phyloP scores from a whole-genome alignment of 2,888 invertebrate genomes.

The Drosophila yooni region DNA sequence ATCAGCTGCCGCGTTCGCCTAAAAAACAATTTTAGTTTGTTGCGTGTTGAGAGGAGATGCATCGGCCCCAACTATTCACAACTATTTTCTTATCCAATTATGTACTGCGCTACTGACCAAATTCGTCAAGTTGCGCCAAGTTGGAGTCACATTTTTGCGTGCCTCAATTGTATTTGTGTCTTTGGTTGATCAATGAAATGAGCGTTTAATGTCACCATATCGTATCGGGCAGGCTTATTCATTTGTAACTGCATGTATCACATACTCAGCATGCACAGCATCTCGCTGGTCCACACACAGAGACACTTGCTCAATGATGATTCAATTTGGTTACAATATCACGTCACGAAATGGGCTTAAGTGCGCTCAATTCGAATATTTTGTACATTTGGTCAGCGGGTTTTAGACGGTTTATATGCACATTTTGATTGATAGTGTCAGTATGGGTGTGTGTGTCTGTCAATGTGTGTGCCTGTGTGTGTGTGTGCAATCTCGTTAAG shows the following conservation, averaged over 20 bases:
- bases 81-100: neutral
- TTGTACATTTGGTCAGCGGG: conserved; percentile 59
- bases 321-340: conserved; percentile 70
- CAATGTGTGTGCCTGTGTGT: neutral
- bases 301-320: conserved; percentile 44
- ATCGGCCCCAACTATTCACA: neutral
- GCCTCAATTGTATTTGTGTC: conserved; percentile 61
- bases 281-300: neutral
- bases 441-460: conserved; percentile 16
- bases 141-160: neutral
- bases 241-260: conserved; percentile 65
- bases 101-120: too few species aligned
- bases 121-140: neutral
- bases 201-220: conserved; percentile 66
- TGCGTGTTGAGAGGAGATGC: neutral
- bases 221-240: conserved; percentile 44
- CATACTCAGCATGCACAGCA: conserved; percentile 18
- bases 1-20: conserved; percentile 31
- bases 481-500: conserved; percentile 46
- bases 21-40: conserved; percentile 12
- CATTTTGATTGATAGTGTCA: conserved; percentile 70
- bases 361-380: conserved; percentile 65
- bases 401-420: conserved; percentile 56
- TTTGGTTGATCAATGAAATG: conserved; percentile 63
- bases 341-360: conserved; percentile 56